These are phyloP conservation scores for Paelopatides confundens DNA, from an alignment of 53 echinoderm and acorn worm species.

Conservation along the genomic window DNA sequence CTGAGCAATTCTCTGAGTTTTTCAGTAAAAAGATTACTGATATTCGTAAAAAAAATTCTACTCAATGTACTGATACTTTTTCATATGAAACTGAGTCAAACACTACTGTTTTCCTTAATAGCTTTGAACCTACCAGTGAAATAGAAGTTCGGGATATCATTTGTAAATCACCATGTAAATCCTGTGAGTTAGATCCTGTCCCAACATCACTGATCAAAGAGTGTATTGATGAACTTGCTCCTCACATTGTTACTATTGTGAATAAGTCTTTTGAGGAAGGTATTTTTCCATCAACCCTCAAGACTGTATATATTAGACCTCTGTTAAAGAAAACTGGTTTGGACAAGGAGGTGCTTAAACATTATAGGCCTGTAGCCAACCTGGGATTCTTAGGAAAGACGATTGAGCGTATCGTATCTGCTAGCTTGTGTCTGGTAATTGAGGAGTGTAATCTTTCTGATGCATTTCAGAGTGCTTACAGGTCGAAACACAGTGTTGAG, in stretches of 20 bases:
- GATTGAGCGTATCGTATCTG: not conserved
- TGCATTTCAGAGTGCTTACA: no score
- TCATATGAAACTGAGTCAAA: slow-evolving; percentile 1
- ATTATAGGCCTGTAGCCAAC: not conserved
- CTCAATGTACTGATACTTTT: not conserved
- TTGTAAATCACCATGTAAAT: not conserved
- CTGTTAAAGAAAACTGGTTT: slow-evolving; percentile 2
- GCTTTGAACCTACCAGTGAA: not conserved
- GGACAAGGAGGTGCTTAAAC: not conserved
- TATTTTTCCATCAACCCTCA: not conserved
- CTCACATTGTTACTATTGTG: not conserved
- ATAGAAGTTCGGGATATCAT: not conserved
- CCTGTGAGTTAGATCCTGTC: slow-evolving; percentile 2
- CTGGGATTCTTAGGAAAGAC: not conserved
- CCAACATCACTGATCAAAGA: not conserved
- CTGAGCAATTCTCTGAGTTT: slow-evolving; percentile 46
- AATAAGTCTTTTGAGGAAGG: not conserved
- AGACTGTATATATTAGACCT: slow-evolving; percentile 1
- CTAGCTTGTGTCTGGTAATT: no score
- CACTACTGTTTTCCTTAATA: not conserved
- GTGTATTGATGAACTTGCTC: slow-evolving; percentile 14
- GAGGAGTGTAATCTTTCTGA: no score
- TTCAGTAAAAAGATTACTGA: slow-evolving; percentile 22
- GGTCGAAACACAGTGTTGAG: no score
- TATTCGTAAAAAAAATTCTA: slow-evolving; percentile 22